Conservation (phyloP, 2,888 invertebrate species). For the Argyra leucocephala region DNA sequence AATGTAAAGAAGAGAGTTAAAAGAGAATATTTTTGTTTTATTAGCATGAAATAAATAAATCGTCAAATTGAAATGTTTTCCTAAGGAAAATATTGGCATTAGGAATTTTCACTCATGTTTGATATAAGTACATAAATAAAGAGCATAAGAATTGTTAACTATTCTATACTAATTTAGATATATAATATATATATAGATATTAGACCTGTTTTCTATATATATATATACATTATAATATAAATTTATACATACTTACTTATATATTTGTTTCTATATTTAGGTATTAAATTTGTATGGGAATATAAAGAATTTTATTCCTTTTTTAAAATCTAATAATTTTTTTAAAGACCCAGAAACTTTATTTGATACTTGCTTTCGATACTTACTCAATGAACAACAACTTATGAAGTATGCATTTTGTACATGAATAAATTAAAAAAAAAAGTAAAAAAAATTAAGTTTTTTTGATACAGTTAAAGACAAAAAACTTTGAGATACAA, state of each 20-base stretch:
- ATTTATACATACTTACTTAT: background rate
- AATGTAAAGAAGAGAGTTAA: background rate
- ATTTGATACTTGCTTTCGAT: too few relatives aligned
- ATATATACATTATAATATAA: background rate
- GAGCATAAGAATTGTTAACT: background rate
- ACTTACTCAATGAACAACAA: too few relatives aligned
- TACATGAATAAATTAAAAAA: too few relatives aligned
- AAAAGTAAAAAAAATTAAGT: too few relatives aligned
- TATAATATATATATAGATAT: background rate
- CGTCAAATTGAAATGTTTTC: constrained; percentile 43
- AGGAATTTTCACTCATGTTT: constrained; percentile 29
- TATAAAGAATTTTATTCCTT: too few relatives aligned
- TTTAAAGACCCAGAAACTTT: too few relatives aligned
- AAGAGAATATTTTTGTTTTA: background rate
- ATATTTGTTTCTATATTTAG: background rate
- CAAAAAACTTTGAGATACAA: too few relatives aligned
- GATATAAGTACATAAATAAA: background rate
- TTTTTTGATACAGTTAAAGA: too few relatives aligned
- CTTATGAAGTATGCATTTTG: too few relatives aligned
- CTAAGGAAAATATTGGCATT: constrained; percentile 42
- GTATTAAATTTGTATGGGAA: too few relatives aligned
- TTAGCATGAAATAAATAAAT: constrained; percentile 17
- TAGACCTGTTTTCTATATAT: background rate
- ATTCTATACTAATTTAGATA: too few relatives aligned
- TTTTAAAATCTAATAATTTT: too few relatives aligned